Evolutionary conservation across 2,797 vertebrate species (phyloP).

Genomic region (Catamblyrhynchus diadema): DNA sequence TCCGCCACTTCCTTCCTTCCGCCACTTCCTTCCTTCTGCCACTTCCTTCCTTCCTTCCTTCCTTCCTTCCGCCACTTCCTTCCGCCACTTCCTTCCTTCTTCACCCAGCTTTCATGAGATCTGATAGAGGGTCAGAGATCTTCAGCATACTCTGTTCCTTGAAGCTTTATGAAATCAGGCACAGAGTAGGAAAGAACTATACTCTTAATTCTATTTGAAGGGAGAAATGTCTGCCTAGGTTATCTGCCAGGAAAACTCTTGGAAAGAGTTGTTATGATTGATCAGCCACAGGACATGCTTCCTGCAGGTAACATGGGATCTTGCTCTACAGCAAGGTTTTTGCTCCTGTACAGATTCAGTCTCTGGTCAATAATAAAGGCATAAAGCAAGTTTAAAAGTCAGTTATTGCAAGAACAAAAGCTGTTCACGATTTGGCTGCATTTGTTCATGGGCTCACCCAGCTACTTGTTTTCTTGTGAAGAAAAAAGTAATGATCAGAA

Average conservation of each 20-base stretch:
- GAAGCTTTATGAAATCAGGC: background rate
- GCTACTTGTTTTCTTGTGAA: background rate
- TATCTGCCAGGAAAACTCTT: background rate
- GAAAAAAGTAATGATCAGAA: background rate
- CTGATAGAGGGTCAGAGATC: background rate
- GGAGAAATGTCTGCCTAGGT: background rate
- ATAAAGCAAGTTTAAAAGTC: background rate
- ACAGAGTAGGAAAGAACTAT: background rate
- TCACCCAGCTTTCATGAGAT: background rate
- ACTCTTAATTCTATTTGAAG: background rate
- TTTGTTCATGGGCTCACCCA: background rate
- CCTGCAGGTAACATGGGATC: background rate
- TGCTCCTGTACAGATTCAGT: background rate
- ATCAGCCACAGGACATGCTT: background rate
- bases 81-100: too few species aligned
- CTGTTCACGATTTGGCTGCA: background rate
- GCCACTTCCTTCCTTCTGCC: too few species aligned
- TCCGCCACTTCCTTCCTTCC: too few species aligned
- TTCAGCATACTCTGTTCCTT: background rate
- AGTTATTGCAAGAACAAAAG: background rate
- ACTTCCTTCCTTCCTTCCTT: background rate
- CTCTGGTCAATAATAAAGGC: background rate
- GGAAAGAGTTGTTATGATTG: background rate
- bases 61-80: too few species aligned
- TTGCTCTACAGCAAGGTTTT: background rate